Conservation (phyloP, 2,113 vertebrate genomes). For the Gadus chalcogrammus region DNA sequence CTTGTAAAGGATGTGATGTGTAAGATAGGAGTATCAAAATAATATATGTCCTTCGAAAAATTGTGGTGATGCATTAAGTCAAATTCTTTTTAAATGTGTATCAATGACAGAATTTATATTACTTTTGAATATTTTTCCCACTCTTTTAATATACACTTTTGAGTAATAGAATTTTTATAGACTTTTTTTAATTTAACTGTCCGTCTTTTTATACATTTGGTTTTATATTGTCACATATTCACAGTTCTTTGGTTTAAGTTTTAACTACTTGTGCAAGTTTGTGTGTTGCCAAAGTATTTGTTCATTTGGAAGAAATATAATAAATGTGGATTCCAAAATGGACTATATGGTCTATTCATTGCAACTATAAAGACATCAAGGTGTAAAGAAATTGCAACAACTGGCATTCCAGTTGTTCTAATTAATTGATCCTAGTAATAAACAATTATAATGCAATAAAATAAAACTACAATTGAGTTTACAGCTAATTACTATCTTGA, state of each 20-base stretch:
- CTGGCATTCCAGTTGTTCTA: neutral
- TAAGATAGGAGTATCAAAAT: conserved; percentile 68
- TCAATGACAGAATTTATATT: conserved; percentile 62
- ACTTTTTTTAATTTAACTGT: conserved; percentile 71
- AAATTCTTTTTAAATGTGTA: conserved; percentile 42
- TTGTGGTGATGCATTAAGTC: conserved; percentile 48
- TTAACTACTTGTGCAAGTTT: conserved; percentile 60
- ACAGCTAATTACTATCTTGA: neutral
- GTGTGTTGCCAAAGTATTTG: conserved; percentile 47
- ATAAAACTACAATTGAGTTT: neutral
- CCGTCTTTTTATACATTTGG: conserved; percentile 70
- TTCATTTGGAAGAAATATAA: conserved; percentile 53
- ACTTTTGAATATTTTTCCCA: conserved; percentile 48
- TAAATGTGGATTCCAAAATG: conserved; percentile 16
- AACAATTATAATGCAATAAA: neutral
- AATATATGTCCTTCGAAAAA: conserved; percentile 67
- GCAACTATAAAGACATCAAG: neutral
- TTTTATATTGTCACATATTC: conserved; percentile 63
- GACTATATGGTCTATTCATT: neutral
- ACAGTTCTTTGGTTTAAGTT: conserved; percentile 56
- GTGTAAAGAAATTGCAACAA: neutral
- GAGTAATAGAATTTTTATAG: conserved; percentile 61
- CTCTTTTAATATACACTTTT: conserved; percentile 59
- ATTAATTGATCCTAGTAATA: neutral
- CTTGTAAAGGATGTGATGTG: conserved; percentile 48